Evolutionary conservation across 2,888 invertebrate genomes (phyloP), one percentile per base, ranked within the genome.

Genomic region (Platycheirus rosarum): DNA sequence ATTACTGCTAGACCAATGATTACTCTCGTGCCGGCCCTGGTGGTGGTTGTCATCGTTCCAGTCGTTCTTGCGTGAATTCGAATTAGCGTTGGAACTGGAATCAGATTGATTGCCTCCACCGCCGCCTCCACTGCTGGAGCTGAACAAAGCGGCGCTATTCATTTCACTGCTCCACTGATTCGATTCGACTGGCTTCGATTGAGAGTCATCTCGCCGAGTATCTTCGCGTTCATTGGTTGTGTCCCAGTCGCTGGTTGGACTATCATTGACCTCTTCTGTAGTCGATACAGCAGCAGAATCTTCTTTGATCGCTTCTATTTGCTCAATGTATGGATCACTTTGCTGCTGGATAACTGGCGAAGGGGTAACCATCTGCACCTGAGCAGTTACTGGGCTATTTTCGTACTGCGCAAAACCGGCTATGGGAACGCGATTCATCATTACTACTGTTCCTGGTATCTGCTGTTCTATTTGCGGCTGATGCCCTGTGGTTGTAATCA

Each of bases 161-260:
- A 89, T 87, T 65, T 89, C 89, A 40, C 86, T 87, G 82, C 87
- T 89, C 89, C 89, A 89, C 44, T 89, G 89, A 75, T 87, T 89
- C n/a, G 85, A 85, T 23, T 85, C 84, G 3, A 77, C 42, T 20
- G 62, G 51, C 49, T 74, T 84, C 1, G 79, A 20, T 37, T 78
- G 76, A 0, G 84, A 79, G n/a, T 51, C 42, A 18, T 77, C 84
- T 8, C 73, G 71, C 1, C 73, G 76, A 2, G 68, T 63, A 11
- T 77, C 84, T 8, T 84, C 78, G 23, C 73, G 49, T 18, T 78
- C 84, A 35, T 42, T 69, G 0, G 74, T 37, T 2, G 78, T 40
- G 7, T 77, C 77, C 77, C 78, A 84, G 11, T 84, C 78, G 13
- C 51, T 74, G 0, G 77, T 48, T 0, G 84, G 82, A 26, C 71